These are phyloP conservation scores for Perca schrenkii DNA, from an alignment of 2,113 vertebrate genomes.

Conservation along the genomic window DNA sequence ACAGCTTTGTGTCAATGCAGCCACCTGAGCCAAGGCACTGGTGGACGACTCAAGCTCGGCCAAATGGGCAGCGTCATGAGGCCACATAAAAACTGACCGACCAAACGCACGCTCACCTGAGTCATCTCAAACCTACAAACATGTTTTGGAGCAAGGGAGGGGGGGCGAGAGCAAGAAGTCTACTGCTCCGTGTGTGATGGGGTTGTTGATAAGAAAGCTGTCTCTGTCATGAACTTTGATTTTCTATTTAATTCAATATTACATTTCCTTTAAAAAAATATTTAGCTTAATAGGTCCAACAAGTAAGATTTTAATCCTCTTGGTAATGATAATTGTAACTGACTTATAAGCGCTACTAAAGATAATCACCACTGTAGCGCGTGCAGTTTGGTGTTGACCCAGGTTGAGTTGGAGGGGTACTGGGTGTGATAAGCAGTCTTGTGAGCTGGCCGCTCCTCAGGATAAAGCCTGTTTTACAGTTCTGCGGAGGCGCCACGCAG, in stretches of 20 bases:
- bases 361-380: background rate
- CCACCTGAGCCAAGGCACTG: constrained; percentile 5
- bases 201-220: background rate
- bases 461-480: background rate
- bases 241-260: background rate
- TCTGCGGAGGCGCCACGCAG: too few species aligned
- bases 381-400: background rate
- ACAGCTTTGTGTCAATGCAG: constrained; percentile 15
- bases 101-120: constrained; percentile 16
- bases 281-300: background rate
- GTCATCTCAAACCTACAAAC: constrained; percentile 17
- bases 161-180: background rate
- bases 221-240: background rate
- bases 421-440: constrained; percentile 21
- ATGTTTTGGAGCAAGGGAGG: background rate
- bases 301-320: background rate
- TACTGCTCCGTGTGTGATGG: background rate
- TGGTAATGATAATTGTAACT: background rate
- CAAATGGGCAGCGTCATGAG: constrained; percentile 33
- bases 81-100: constrained; percentile 39
- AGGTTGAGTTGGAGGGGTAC: background rate
- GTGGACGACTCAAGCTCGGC: background rate
- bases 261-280: background rate
- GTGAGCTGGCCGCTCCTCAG: background rate
- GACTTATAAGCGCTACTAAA: background rate